phyloP scores from a whole-genome alignment of 2,888 invertebrate species.

The Aplocera efformata region DNA sequence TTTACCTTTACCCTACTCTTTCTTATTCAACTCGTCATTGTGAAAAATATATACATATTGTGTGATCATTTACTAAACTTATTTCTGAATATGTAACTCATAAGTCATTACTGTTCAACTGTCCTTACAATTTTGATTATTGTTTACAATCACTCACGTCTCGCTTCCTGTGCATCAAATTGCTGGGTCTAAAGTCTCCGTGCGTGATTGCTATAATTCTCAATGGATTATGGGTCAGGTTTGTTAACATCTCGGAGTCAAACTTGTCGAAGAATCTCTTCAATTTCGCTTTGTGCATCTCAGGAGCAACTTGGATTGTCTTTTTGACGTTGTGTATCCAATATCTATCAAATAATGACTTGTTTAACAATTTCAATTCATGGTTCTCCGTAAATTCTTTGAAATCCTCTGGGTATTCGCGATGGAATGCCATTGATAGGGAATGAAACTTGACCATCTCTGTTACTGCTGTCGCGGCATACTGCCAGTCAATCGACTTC shows the following conservation, averaged over 20 bases:
- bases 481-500: constrained; percentile 38
- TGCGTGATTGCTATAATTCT: constrained; percentile 24
- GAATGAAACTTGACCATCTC: constrained; percentile 50
- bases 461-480: constrained; percentile 33
- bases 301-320: constrained; percentile 28
- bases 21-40: too few species aligned
- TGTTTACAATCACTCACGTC: constrained; percentile 23
- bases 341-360: background rate
- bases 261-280: constrained; percentile 26
- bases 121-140: too few species aligned
- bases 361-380: background rate
- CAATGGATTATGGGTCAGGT: constrained; percentile 21
- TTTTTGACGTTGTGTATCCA: background rate
- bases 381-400: constrained; percentile 1
- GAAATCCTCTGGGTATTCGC: constrained; percentile 39
- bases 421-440: constrained; percentile 42
- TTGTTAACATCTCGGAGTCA: constrained; percentile 13
- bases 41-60: too few species aligned
- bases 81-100: too few species aligned
- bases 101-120: too few species aligned
- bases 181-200: constrained; percentile 46
- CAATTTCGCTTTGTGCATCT: constrained; percentile 37
- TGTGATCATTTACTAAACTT: too few species aligned
- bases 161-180: constrained; percentile 32
- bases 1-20: too few species aligned